Base-by-base conservation (phyloP, 1,140 invertebrate genomes). In the Drosophila santomea region DNA sequence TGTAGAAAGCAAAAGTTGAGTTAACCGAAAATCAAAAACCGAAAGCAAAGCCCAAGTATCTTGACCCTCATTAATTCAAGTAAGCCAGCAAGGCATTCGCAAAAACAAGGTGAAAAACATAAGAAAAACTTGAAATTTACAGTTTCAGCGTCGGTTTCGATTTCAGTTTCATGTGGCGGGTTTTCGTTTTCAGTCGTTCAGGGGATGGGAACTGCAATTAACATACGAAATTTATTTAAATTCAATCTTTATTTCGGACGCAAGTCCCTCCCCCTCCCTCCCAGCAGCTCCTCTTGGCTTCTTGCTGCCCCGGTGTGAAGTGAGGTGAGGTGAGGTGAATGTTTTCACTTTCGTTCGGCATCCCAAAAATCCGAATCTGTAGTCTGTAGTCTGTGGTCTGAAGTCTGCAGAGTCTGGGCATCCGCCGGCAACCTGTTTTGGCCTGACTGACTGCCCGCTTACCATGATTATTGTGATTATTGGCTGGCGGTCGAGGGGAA, bases 191-290 rank as follows among this genome's bases (percentile, higher is more conserved):
- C 43, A 36, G 36, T 44, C 3, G 35, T 39, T 23, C 39, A 25
- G 28, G 48, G 43, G 50, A 17, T n/a, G 39, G 35, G 25, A 20
- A 54, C 25, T 35, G n/a, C 84, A 88, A 89, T 88, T 89, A 88
- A 88, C 83, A 88, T 88, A 89, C 63, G 72, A 89, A 88, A 88
- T 89, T 89, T 88, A 88, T 89, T 88, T 89, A 88, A 88, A 88
- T 89, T 88, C 79, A 88, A 83, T 89, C 80, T 86, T 82, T 62
- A 83, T 88, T 82, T 74, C 36, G 20, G 15, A 72, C 17, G 23
- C 23, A 12, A 10, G 32, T 10, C 20, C 44, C n/a, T 23, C 23
- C 4, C 20, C 44, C n/a, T 23, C 23, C 4, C 63, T 32, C 17
- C 32, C 28, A 7, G 28, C 35, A 43, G 11, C 63, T 61, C 52